Percentiles rank a stretch among this genome's conserved stretches.
Conservation (phyloP, 2,888 invertebrate species). For the Pyrrhosoma nymphula region DNA sequence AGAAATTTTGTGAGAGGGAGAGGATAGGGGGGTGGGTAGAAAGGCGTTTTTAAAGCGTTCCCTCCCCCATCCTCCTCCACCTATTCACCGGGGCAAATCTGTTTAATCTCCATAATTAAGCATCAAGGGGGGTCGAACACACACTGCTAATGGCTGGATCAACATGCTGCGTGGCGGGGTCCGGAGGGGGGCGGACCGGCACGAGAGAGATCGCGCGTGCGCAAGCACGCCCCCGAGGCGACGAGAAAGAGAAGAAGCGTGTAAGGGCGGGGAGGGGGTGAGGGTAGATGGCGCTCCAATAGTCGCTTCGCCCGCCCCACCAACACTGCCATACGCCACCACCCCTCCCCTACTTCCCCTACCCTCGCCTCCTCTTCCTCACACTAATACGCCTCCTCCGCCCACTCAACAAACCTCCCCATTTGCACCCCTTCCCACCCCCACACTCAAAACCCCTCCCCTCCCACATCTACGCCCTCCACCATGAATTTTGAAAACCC, state of each 20-base stretch:
- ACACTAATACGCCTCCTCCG: background rate
- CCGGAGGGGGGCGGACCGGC: no score
- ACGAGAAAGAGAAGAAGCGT: background rate
- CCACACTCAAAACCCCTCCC: background rate
- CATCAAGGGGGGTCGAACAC: slow-evolving; percentile 60
- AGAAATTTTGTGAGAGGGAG: background rate
- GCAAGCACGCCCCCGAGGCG: background rate
- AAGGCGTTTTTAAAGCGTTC: background rate
- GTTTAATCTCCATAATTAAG: slow-evolving; percentile 67
- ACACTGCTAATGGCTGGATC: slow-evolving; percentile 40
- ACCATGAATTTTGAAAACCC: slow-evolving; percentile 57
- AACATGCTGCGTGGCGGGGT: slow-evolving; percentile 13
- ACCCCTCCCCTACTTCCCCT: background rate
- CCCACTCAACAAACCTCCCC: background rate
- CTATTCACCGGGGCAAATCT: slow-evolving; percentile 52
- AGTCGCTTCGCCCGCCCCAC: background rate
- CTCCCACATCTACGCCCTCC: background rate
- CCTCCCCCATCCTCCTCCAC: background rate
- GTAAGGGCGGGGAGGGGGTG: background rate
- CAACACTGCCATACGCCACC: background rate
- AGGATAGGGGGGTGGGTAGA: no score
- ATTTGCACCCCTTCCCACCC: background rate
- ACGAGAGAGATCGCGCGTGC: background rate
- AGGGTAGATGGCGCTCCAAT: background rate
- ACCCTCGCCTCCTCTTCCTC: background rate